Percentiles rank a stretch among this genome's conserved stretches.
Conservation (phyloP, 2,113 vertebrate genomes). For the Zapornia atra region DNA sequence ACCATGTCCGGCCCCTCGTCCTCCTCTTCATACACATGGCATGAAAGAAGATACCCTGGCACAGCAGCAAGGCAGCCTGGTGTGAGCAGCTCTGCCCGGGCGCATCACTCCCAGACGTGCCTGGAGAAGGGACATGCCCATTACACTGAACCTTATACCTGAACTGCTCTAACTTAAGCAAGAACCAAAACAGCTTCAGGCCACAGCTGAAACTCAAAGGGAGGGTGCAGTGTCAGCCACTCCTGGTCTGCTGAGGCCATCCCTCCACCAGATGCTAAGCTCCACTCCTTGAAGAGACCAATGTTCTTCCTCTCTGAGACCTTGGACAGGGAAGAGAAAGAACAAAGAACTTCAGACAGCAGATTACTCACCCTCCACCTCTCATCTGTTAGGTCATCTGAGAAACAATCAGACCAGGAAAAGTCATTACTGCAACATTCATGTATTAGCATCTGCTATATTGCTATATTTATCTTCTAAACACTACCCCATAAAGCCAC, state of each 20-base stretch:
- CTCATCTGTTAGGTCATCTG: slow-evolving; percentile 11
- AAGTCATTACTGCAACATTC: slow-evolving; percentile 20
- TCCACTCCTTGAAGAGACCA: background rate
- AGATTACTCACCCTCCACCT: background rate
- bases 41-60: background rate
- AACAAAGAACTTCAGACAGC: slow-evolving; percentile 32
- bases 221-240: background rate
- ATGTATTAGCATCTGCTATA: background rate
- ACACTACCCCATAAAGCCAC: background rate
- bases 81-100: background rate
- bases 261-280: background rate
- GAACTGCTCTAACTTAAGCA: background rate
- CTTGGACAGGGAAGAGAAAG: background rate
- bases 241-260: background rate
- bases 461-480: slow-evolving; percentile 19
- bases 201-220: slow-evolving; percentile 4
- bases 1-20: rapidly evolving
- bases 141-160: background rate
- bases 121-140: background rate
- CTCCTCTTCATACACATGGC: background rate
- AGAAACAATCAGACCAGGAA: slow-evolving; percentile 22
- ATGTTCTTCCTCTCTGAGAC: background rate
- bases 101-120: background rate
- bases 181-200: slow-evolving; percentile 23
- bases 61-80: background rate